Conservation (phyloP, 2,113 vertebrate species). For the Meleagris gallopavo region DNA sequence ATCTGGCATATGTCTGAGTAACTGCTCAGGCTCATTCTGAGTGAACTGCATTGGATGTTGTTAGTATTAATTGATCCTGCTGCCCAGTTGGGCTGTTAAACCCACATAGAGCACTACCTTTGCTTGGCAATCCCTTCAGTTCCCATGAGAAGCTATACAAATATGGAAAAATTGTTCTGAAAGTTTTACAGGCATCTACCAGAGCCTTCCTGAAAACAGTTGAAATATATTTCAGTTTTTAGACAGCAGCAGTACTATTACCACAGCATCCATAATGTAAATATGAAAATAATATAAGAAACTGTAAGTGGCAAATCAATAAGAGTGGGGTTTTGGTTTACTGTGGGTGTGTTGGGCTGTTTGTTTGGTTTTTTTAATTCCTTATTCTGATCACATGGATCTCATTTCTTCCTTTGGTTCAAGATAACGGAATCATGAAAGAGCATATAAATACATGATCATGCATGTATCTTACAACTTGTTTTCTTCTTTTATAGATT, state of each 20-base stretch:
- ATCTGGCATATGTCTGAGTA: neutral
- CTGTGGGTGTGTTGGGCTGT: neutral
- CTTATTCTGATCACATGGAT: neutral
- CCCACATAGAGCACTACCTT: neutral
- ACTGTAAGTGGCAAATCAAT: neutral
- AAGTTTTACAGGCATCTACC: neutral
- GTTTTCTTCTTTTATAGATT: conserved; percentile 77
- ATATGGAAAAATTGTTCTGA: neutral
- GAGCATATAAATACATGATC: neutral
- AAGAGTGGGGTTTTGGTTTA: neutral
- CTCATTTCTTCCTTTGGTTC: neutral
- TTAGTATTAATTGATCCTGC: neutral
- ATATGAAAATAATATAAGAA: neutral
- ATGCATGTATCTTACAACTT: neutral
- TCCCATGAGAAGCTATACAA: neutral
- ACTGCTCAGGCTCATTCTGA: neutral
- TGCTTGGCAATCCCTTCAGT: neutral
- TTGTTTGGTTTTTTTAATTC: neutral
- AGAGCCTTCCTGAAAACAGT: neutral
- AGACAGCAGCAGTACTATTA: neutral
- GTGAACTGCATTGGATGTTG: neutral
- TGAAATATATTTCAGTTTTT: neutral
- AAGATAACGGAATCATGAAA: neutral
- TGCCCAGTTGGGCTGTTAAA: neutral
- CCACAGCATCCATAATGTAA: neutral